Percentiles rank a stretch among this genome's conserved stretches.
These are phyloP conservation scores for Rhinogobio ventralis DNA, from an alignment of 2,797 vertebrate species.

Conservation along the genomic window DNA sequence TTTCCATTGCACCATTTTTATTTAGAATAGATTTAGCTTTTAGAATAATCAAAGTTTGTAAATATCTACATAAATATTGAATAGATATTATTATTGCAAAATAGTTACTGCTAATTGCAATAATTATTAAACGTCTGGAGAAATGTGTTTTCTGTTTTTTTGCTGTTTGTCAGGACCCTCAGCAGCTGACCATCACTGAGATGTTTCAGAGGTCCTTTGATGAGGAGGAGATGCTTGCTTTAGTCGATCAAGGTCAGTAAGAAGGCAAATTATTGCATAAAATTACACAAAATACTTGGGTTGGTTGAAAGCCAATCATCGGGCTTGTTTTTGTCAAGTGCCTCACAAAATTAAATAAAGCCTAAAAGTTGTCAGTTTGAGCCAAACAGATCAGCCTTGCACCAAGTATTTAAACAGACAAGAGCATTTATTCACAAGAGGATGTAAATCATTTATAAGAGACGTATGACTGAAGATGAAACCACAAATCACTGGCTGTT, in stretches of 20 bases:
- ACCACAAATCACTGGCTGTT: not conserved
- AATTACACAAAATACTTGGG: not conserved
- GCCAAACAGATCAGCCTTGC: not conserved
- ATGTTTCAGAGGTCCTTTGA: conserved; percentile 92
- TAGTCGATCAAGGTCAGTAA: conserved; percentile 36
- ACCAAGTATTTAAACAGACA: not conserved
- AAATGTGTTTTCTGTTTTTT: not conserved
- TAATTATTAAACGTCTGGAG: not conserved
- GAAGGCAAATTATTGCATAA: not conserved
- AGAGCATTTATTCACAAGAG: not conserved
- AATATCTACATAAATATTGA: not conserved
- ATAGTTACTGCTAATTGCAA: not conserved
- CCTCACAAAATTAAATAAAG: not conserved
- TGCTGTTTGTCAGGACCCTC: conserved; percentile 77
- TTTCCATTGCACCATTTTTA: not conserved
- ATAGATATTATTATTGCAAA: not conserved
- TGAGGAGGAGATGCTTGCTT: conserved; percentile 69
- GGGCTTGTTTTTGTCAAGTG: not conserved
- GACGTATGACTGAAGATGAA: not conserved
- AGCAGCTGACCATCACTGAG: conserved; percentile 87
- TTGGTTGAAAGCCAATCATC: not conserved
- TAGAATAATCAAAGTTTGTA: not conserved
- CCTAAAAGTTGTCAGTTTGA: not conserved
- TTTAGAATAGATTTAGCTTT: not conserved
- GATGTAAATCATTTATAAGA: not conserved